Conservation (phyloP, 2,888 invertebrate genomes). For the Scrobipalpa atriplicella region DNA sequence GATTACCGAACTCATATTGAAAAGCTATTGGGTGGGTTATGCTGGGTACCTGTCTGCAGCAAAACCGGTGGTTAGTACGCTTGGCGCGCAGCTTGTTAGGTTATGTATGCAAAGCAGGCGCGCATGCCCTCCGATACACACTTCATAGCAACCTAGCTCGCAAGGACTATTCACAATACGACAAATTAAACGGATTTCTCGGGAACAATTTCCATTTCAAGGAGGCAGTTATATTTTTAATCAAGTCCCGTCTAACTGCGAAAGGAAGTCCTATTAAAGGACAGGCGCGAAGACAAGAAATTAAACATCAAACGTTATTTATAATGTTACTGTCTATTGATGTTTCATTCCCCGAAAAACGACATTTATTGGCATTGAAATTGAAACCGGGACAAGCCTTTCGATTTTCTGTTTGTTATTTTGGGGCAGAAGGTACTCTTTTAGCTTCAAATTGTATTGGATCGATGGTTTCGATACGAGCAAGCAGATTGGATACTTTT, state of each 20-base stretch:
- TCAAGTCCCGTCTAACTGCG: neutral
- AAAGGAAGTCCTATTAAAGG: constrained; percentile 6
- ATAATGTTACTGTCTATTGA: neutral
- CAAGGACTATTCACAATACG: constrained; percentile 15
- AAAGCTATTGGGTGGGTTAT: constrained; percentile 24
- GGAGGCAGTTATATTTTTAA: constrained; percentile 6
- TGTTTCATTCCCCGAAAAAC: constrained; percentile 6
- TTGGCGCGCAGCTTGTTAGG: constrained; percentile 46
- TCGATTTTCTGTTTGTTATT: neutral
- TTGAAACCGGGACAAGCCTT: neutral
- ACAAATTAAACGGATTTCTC: neutral
- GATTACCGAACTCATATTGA: constrained; percentile 26
- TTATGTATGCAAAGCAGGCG: constrained; percentile 62
- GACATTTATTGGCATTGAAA: constrained; percentile 3
- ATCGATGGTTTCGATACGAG: neutral
- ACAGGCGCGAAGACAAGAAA: constrained; percentile 23
- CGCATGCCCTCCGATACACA: constrained; percentile 48
- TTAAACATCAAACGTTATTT: constrained; percentile 27
- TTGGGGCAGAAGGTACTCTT: neutral
- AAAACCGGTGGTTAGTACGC: constrained; percentile 44
- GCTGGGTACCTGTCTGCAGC: neutral
- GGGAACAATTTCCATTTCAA: constrained; percentile 4
- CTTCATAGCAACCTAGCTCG: constrained; percentile 40
- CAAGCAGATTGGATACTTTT: constrained; percentile 8
- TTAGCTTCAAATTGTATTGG: no score